Conservation (phyloP, 2,797 vertebrate genomes). For the Rhincodon typus region DNA sequence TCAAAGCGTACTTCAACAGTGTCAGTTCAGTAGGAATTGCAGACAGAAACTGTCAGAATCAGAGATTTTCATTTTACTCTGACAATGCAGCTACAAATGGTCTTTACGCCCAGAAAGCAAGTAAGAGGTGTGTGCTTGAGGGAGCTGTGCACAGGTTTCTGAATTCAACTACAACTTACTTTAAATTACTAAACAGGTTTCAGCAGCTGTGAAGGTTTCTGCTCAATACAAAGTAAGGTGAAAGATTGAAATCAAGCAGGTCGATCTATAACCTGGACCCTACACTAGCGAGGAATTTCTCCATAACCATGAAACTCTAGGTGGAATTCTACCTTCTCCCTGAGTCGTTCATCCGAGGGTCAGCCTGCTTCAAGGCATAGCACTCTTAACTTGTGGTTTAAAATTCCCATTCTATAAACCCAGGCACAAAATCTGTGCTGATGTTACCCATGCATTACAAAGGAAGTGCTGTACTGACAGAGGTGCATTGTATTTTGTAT, state of each 20-base stretch:
- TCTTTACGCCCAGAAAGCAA: background rate
- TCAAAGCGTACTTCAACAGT: background rate
- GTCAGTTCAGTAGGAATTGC: background rate
- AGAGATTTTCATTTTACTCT: background rate
- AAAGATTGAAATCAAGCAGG: background rate
- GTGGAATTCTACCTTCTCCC: background rate
- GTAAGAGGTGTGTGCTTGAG: background rate
- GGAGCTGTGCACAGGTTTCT: background rate
- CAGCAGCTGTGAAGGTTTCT: background rate
- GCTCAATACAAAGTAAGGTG: background rate
- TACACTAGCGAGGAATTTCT: background rate
- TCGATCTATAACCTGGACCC: background rate
- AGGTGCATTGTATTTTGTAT: background rate
- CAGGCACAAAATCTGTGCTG: background rate
- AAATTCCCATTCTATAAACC: background rate
- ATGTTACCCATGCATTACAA: background rate
- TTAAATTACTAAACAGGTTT: background rate
- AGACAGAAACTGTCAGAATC: background rate
- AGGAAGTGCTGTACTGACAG: background rate
- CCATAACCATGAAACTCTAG: background rate
- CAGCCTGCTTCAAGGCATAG: background rate
- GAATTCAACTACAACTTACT: background rate
- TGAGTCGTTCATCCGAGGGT: background rate
- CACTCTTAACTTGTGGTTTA: background rate
- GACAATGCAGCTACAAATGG: background rate